These are phyloP conservation scores for Periparus ater DNA, from an alignment of 2,797 vertebrate genomes.

Conservation along the genomic window DNA sequence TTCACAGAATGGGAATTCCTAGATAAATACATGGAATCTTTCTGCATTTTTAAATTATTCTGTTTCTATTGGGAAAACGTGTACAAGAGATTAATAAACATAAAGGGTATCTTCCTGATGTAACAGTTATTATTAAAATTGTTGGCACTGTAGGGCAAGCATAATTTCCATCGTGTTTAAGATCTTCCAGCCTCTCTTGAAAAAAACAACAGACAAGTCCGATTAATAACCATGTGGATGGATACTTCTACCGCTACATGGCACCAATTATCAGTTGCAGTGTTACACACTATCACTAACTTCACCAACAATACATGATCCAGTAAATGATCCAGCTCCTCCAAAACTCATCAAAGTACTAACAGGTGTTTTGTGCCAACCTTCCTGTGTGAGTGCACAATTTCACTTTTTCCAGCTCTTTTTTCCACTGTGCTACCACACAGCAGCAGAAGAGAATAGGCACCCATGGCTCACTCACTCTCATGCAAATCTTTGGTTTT, in stretches of 20 bases:
- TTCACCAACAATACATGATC: neutral
- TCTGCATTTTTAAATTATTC: neutral
- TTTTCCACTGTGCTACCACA: neutral
- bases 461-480: neutral
- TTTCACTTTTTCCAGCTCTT: neutral
- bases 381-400: neutral
- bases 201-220: neutral
- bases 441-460: neutral
- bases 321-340: neutral
- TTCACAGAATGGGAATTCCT: neutral
- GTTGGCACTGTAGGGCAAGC: neutral
- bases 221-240: neutral
- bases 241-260: neutral
- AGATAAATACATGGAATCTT: neutral
- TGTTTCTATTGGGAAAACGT: neutral
- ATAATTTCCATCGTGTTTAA: neutral
- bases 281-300: neutral
- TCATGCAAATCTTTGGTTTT: neutral
- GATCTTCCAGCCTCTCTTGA: neutral
- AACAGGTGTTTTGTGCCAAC: neutral
- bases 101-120: neutral
- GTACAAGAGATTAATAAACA: neutral
- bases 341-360: neutral
- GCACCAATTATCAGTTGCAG: neutral
- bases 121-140: neutral